Evolutionary conservation across 2,113 vertebrate genomes (phyloP), one percentile per base, ranked within the genome.

Genomic region (Cinclus cinclus): DNA sequence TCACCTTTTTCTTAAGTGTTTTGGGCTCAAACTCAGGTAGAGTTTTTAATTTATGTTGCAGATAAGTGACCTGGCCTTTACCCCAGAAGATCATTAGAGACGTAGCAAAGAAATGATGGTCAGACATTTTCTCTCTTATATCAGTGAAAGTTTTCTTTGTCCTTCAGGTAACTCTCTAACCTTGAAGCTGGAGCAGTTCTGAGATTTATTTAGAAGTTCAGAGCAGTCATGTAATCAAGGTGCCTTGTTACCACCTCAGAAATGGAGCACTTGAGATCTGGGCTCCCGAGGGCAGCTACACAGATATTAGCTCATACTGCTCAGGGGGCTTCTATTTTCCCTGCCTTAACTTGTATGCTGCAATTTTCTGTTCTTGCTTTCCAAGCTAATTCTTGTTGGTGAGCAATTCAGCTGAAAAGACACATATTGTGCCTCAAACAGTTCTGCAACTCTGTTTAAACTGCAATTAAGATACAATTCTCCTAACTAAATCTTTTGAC

Each of bases 171-270:
- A 74, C n/a, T 68, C 62, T 63, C 55, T 90, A 87, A 95, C 91
- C 79, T 93, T 93, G 82, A 77, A 90, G 46, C 25, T 5, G 5
- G 7, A 94, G 50, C 42, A 88, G 69, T 84, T 95, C 37, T 62
- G 67, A 93, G 47, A 83, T 89, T 93, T 92, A 90, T 96, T 93
- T 95, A 62, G 83, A 95, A 93, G 74, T 83, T 90, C n/a, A 78
- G 63, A 92, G 83, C 56, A 89, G 90, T 83, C 64, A 41, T 68
- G 62, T 89, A 95, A 95, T 96, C 94, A 92, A 89, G 92, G 30
- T 87, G 39, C 50, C 93, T 94, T 95, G 91, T 87, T 90, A 68
- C 67, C 63, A 56, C 70, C 68, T 83, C 87, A 53, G 80, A 95
- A 96, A 93, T 55, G 56, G 55, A 96, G 52, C 83, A 77, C 85